Conservation (phyloP, 2,113 vertebrate species). For the Lanius collurio region DNA sequence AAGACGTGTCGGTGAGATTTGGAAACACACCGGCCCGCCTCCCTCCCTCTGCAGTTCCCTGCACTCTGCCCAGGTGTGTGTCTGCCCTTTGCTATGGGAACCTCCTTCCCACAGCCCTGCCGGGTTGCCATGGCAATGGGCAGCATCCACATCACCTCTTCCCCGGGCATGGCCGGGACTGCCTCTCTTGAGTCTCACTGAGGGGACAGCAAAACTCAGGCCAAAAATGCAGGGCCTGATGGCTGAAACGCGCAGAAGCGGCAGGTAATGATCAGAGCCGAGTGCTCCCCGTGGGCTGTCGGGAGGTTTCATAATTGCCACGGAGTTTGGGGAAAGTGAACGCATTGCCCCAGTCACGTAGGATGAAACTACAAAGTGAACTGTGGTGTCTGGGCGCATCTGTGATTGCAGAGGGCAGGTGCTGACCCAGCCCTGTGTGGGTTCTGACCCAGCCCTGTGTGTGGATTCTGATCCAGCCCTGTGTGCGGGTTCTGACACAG, state of each 20-base stretch:
- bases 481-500: no score
- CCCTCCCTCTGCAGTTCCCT: accelerated
- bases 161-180: accelerated
- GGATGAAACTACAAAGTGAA: background rate
- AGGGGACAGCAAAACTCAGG: background rate
- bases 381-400: background rate
- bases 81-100: background rate
- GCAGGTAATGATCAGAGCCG: background rate
- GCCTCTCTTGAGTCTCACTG: background rate
- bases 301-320: background rate
- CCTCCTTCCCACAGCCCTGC: background rate
- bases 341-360: accelerated
- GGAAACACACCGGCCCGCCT: accelerated
- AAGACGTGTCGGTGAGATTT: accelerated
- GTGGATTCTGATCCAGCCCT: no score
- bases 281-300: accelerated
- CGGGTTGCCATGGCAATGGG: background rate
- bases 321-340: background rate
- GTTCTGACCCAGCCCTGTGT: no score
- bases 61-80: accelerated
- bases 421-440: background rate
- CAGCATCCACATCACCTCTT: background rate
- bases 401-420: background rate
- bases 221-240: accelerated
- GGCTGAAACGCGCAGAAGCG: background rate